Percentiles rank a stretch among this genome's conserved stretches.
Evolutionary conservation across 2,113 vertebrate genomes (phyloP).

Genomic region (Callorhinus ursinus): DNA sequence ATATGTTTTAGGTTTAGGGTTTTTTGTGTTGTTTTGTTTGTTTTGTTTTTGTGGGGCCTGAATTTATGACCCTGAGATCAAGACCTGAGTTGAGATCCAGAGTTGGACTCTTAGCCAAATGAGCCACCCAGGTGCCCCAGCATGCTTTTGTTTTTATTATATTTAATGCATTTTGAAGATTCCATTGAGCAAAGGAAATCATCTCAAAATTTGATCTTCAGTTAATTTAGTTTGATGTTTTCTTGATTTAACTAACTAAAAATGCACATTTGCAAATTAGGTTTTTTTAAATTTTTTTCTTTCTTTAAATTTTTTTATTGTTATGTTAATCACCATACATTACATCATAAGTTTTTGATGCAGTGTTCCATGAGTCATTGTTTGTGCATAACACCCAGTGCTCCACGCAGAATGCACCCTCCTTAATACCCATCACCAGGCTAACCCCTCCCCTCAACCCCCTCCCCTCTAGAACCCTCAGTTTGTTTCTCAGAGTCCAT

Average conservation of each 20-base stretch:
- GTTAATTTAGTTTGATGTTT: neutral
- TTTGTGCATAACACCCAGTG: too few species aligned
- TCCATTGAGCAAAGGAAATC: neutral
- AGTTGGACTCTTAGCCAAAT: neutral
- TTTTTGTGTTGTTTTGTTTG: neutral
- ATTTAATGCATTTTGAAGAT: neutral
- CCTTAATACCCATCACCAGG: too few species aligned
- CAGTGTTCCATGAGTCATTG: too few species aligned
- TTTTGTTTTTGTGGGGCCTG: neutral
- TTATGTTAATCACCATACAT: too few species aligned
- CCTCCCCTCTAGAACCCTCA: too few species aligned
- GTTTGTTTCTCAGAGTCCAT: too few species aligned
- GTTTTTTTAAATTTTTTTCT: neutral
- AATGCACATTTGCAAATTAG: neutral
- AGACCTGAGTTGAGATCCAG: neutral
- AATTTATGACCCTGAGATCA: neutral
- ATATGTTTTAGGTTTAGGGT: neutral
- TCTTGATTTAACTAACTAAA: constrained; percentile 16
- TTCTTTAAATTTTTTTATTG: too few species aligned
- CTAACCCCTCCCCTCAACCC: too few species aligned
- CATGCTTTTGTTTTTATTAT: neutral
- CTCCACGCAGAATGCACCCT: too few species aligned
- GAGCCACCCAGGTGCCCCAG: neutral
- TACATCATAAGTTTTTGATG: too few species aligned
- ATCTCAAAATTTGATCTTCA: neutral